Evolutionary conservation across 30 jellyfish, hydroid and myxozoan genomes (phyloP).

Genomic region (Aurelia sp.): DNA sequence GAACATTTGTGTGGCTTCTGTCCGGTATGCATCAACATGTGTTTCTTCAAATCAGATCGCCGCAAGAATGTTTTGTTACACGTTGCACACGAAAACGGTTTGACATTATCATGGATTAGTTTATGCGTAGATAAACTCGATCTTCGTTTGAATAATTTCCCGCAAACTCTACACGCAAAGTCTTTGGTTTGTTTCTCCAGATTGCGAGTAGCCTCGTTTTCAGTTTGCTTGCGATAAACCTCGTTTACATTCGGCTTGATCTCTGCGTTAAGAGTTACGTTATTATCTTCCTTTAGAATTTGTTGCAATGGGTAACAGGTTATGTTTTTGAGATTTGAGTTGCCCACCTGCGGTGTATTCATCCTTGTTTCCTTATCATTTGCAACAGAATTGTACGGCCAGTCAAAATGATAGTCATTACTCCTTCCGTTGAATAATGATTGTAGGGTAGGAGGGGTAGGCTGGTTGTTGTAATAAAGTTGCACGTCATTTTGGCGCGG

Average conservation of each 20-base stretch:
- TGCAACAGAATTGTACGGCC: conserved; percentile 17
- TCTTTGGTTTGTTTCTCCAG: no score
- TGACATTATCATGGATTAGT: conserved; percentile 77
- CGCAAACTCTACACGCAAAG: not conserved
- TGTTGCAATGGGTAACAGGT: conserved; percentile 53
- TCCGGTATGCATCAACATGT: conserved; percentile 88
- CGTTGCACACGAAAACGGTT: conserved; percentile 84
- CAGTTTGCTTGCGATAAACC: no score
- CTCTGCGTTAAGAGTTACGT: not conserved
- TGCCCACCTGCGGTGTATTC: conserved; percentile 29
- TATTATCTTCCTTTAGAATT: conserved; percentile 28
- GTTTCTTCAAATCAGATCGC: conserved; percentile 88
- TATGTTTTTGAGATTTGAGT: conserved; percentile 11
- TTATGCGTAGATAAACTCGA: conserved; percentile 89
- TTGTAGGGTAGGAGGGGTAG: conserved; percentile 1
- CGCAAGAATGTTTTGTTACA: conserved; percentile 84
- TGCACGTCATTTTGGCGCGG: conserved; percentile 1
- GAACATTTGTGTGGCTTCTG: conserved; percentile 93
- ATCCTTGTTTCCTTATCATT: conserved; percentile 9
- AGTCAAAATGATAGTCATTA: not conserved
- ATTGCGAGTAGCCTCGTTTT: no score
- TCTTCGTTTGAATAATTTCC: conserved; percentile 74
- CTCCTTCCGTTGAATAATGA: not conserved
- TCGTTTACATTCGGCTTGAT: no score
- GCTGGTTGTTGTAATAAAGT: conserved; percentile 7